A percentile compares a stretch with the other conserved stretches of the same genome.
Evolutionary conservation across 2,888 invertebrate species (phyloP).

Genomic region (Ophion slaviceki): DNA sequence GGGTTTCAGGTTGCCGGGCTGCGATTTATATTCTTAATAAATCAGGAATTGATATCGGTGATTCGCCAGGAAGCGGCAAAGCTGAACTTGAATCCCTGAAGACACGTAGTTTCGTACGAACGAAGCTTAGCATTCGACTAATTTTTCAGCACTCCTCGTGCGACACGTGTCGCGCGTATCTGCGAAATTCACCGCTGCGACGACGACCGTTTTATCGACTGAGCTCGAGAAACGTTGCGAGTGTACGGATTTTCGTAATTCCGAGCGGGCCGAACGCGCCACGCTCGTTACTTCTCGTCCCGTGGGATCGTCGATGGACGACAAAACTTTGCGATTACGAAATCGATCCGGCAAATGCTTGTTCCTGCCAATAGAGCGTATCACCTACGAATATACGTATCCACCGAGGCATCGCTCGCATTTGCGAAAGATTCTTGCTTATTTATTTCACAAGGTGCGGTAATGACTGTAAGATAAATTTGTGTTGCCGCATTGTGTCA

Average conservation of each 20-base stretch:
- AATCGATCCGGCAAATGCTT: constrained; percentile 14
- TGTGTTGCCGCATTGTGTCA: constrained; percentile 44
- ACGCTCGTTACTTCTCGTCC: background rate
- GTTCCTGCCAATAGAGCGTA: constrained; percentile 19
- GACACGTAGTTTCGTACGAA: background rate
- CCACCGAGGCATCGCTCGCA: constrained; percentile 27
- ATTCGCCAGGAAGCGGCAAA: constrained; percentile 95
- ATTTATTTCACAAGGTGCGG: constrained; percentile 55
- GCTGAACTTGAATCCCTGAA: constrained; percentile 86
- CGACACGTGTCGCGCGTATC: constrained; percentile 9
- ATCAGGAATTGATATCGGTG: constrained; percentile 95
- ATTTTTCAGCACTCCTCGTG: constrained; percentile 26
- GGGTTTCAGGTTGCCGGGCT: constrained; percentile 92
- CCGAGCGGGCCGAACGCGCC: background rate
- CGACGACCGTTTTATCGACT: constrained; percentile 5
- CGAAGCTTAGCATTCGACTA: background rate
- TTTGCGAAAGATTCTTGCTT: constrained; percentile 41
- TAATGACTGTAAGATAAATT: constrained; percentile 51
- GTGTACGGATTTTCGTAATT: background rate
- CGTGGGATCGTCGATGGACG: constrained; percentile 7
- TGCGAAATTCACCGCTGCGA: background rate
- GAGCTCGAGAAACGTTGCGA: constrained; percentile 25
- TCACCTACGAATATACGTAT: constrained; percentile 21
- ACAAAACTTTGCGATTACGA: background rate
- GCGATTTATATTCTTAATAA: constrained; percentile 96